Evolutionary conservation across 2,113 vertebrate species (phyloP), one percentile per base, ranked within the genome.

Genomic region (Nothobranchius kuhntae): DNA sequence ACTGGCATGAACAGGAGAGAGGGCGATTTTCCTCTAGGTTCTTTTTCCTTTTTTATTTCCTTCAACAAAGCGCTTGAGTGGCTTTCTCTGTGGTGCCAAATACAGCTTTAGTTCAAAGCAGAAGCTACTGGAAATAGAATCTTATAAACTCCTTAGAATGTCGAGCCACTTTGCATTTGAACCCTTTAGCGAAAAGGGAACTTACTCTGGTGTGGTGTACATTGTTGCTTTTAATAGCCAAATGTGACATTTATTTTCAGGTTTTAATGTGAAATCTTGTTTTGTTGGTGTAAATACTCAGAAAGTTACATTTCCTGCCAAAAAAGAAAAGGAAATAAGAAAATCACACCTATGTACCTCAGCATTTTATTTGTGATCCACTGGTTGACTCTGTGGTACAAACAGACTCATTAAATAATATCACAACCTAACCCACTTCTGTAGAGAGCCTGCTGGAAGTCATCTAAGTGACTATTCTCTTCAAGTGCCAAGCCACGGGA

Each of bases 401-500:
- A 51, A 24, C 13, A 68, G 61, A 36, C 42, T 61, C 46, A 10
- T 15, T 30, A 45, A 40, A 53, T 40, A 35, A 55, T 36, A 67
- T 35, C 35, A 62, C 12, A 53, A 17, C 38, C 38, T 40, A 40
- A 40, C 17, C 46, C 6, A 15, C 55, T 45, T 71, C 59, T 65
- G 47, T 13, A 13, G 44, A 71, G 71, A 21, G 40, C 55, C 55
- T 13, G 48, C 61, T 53, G n/a, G 7, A 67, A 77, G 63, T 65
- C 46, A 11, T 61, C 61, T 76, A 71, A 21, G 79, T 74, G 67
- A 70, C 68, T 74, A 11, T 53, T 45, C 62, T 78, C 68, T 53
- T 80, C 66, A 84, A 80, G 86, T 80, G 75, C 80, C 84, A 71
- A 80, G 76, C 64, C 60, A 53, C 64, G 67, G 69, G 81, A 84